These are phyloP conservation scores for Scaptomyza caliginosa DNA, from an alignment of 2,888 invertebrate species.

Conservation along the genomic window DNA sequence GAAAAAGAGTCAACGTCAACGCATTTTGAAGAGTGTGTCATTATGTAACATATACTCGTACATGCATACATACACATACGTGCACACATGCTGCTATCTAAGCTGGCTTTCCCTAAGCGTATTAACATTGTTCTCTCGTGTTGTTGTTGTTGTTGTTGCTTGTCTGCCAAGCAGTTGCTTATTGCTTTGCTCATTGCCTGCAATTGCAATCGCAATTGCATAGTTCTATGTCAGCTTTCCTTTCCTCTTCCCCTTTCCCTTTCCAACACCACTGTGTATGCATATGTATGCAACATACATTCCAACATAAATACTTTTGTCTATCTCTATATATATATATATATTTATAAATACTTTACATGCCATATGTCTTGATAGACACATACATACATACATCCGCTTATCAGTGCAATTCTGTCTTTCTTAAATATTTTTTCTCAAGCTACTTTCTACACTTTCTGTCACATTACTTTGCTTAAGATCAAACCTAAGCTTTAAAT, in stretches of 20 bases:
- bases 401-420: constrained; percentile 41
- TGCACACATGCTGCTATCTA: constrained; percentile 11
- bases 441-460: no score
- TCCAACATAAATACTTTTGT: neutral
- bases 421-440: constrained; percentile 41
- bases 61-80: neutral
- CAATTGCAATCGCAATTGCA: constrained; percentile 38
- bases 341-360: constrained; percentile 1
- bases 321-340: no score
- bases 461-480: no score
- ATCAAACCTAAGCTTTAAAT: no score
- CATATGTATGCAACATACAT: neutral
- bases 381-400: constrained; percentile 35
- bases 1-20: constrained; percentile 63
- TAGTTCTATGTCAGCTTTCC: constrained; percentile 31
- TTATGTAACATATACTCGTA: constrained; percentile 45
- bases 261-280: neutral
- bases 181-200: constrained; percentile 47
- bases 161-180: constrained; percentile 36
- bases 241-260: constrained; percentile 17
- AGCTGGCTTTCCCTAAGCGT: constrained; percentile 64
- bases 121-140: constrained; percentile 45
- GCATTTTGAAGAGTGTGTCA: constrained; percentile 62
- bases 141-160: constrained; percentile 11
- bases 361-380: neutral